Percentiles rank a stretch among this genome's conserved stretches.
These are phyloP conservation scores for Varanus komodoensis DNA, from an alignment of 2,113 vertebrate species.

Conservation along the genomic window DNA sequence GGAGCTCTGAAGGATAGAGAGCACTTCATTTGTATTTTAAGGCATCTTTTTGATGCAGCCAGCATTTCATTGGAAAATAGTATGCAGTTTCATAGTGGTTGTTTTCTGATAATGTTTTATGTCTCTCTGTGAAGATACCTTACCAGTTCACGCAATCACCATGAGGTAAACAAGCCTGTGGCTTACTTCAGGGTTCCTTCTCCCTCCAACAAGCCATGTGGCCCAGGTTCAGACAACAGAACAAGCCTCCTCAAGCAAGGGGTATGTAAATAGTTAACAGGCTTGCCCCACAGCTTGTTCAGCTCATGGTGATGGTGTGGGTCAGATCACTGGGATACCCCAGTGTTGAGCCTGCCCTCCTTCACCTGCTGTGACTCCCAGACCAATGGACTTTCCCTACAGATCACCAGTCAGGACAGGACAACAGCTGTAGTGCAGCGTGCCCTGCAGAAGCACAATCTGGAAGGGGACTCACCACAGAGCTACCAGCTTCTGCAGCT, in stretches of 20 bases:
- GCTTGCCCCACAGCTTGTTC: too few relatives aligned
- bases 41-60: neutral
- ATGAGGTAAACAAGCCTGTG: too few relatives aligned
- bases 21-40: neutral
- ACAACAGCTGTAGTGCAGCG: conserved; percentile 82
- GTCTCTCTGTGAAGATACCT: too few relatives aligned
- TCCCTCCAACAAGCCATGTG: too few relatives aligned
- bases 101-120: neutral
- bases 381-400: neutral
- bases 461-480: conserved; percentile 70
- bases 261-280: too few relatives aligned
- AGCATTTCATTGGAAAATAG: neutral
- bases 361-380: neutral
- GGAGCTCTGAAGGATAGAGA: neutral
- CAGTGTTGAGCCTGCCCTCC: neutral
- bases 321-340: neutral
- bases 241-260: too few relatives aligned
- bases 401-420: conserved; percentile 91
- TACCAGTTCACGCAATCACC: too few relatives aligned
- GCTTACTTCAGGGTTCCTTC: too few relatives aligned
- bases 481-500: conserved; percentile 85
- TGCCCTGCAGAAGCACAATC: conserved; percentile 84
- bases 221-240: too few relatives aligned
- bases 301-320: too few relatives aligned
- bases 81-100: neutral